Base-by-base conservation (phyloP, 2,888 invertebrate species). In the Diaperis boleti region DNA sequence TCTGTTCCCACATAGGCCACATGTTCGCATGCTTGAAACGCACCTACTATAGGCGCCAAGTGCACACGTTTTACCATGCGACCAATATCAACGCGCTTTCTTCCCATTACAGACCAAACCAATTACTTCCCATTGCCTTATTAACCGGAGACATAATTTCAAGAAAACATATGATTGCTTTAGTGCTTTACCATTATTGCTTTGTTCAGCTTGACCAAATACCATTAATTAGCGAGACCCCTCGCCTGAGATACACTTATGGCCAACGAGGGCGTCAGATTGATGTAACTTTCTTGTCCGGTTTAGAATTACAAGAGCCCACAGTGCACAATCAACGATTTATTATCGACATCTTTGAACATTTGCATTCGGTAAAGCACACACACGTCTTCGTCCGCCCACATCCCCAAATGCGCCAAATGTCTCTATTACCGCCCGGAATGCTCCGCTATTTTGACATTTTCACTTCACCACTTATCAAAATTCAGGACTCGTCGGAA, bases 231-330 rank as follows among this genome's bases (percentile, higher is more conserved):
- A 65, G 49, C 20, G 33, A 59, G 29, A 49, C 59, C 41, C 50
- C 41, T 41, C 42, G 20, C 50, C 49, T 29, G 50, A 52, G 44
- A 54, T 42, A 54, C 26, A 35, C 42, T 45, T 49, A 49, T 59
- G 37, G 50, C 49, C 45, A 37, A 61, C 68, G 72, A 67, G 60
- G 74, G 74, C 72, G 74, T 71, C 59, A 64, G 69, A 73, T 73
- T 70, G 72, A 73, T 72, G 72, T 66, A 70, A 72, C 65, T 63
- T 64, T 69, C 68, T 50, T 62, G 67, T 68, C 50, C 57, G 74
- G 74, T 74, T 72, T 73, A 70, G 71, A 69, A 72, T 74, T 74
- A 72, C 74, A 66, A 69, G 70, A 70, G 67, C 73, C 74, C 71
- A 72, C 74, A 69, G 70, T 65, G 67, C 64, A 67, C 72, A 70